A percentile compares a stretch with the other conserved stretches of the same genome.
Evolutionary conservation across 1,140 invertebrate species (phyloP).

Genomic region (Diabrotica undecimpunctata): DNA sequence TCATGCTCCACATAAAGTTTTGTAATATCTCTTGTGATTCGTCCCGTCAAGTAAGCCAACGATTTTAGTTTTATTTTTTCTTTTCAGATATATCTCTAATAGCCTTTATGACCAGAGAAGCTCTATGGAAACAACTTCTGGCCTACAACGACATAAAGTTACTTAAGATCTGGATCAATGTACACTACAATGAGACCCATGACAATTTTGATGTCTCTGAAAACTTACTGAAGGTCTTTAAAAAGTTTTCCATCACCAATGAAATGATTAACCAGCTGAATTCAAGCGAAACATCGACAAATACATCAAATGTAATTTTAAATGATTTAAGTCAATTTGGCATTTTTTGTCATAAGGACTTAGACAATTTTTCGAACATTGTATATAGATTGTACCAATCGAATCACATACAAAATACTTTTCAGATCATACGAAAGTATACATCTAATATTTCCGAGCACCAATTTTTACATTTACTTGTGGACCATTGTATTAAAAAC

Average conservation of each 20-base stretch:
- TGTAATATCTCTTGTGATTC: too few species aligned
- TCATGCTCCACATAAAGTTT: too few species aligned
- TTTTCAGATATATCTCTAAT: neutral
- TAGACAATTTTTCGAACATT: conserved; percentile 51
- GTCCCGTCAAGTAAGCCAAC: too few species aligned
- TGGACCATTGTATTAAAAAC: conserved; percentile 54
- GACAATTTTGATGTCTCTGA: conserved; percentile 48
- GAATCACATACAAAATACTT: conserved; percentile 53
- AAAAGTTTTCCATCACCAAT: conserved; percentile 53
- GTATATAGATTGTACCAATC: conserved; percentile 52
- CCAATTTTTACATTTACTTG: conserved; percentile 54
- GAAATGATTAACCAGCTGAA: conserved; percentile 53
- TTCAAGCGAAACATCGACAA: conserved; percentile 15
- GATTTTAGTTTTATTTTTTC: too few species aligned
- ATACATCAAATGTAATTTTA: conserved; percentile 28
- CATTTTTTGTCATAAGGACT: conserved; percentile 53
- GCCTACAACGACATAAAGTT: conserved; percentile 51
- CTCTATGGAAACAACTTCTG: conserved; percentile 53
- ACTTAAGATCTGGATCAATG: conserved; percentile 53
- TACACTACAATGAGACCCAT: conserved; percentile 48
- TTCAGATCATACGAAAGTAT: conserved; percentile 52
- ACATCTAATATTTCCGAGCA: conserved; percentile 53
- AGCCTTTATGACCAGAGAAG: conserved; percentile 49
- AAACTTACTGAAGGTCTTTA: conserved; percentile 51
- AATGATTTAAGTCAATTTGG: conserved; percentile 55